Evolutionary conservation across 2,797 vertebrate species (phyloP).

Genomic region (Lithobates sylvaticus): DNA sequence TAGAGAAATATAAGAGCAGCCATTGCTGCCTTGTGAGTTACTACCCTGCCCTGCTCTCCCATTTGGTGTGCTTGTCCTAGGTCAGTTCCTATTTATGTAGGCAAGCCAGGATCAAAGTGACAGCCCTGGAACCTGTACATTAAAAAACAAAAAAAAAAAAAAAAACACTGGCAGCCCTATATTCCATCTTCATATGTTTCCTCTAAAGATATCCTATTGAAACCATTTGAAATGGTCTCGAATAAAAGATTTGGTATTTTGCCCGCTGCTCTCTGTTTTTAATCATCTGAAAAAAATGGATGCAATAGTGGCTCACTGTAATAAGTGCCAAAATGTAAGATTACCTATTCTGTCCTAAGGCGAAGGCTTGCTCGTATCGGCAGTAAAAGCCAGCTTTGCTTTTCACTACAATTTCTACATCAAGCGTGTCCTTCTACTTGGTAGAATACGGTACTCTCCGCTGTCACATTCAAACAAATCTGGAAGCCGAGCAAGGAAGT

Average conservation of each 20-base stretch:
- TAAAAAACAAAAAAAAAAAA: no score
- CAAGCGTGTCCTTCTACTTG: background rate
- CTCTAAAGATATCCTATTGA: no score
- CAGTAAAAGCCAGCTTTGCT: background rate
- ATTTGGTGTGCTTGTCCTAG: no score
- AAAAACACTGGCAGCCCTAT: no score
- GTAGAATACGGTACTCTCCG: conserved; percentile 37
- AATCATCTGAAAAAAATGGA: background rate
- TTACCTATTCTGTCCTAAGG: background rate
- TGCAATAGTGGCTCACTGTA: background rate
- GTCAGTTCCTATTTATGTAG: no score
- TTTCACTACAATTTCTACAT: background rate
- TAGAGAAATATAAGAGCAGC: no score
- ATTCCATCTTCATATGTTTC: no score
- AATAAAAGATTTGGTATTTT: background rate
- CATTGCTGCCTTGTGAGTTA: no score
- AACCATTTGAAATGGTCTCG: no score
- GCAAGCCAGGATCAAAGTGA: no score
- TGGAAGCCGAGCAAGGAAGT: conserved; percentile 39
- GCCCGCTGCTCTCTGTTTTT: background rate
- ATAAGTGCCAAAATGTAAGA: background rate
- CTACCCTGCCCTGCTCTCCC: no score
- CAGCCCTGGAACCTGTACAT: no score
- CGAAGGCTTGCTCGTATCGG: background rate
- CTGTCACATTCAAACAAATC: conserved; percentile 43